Percentiles rank a stretch among this genome's conserved stretches.
Evolutionary conservation across 2,797 vertebrate genomes (phyloP).

Genomic region (Periparus ater): DNA sequence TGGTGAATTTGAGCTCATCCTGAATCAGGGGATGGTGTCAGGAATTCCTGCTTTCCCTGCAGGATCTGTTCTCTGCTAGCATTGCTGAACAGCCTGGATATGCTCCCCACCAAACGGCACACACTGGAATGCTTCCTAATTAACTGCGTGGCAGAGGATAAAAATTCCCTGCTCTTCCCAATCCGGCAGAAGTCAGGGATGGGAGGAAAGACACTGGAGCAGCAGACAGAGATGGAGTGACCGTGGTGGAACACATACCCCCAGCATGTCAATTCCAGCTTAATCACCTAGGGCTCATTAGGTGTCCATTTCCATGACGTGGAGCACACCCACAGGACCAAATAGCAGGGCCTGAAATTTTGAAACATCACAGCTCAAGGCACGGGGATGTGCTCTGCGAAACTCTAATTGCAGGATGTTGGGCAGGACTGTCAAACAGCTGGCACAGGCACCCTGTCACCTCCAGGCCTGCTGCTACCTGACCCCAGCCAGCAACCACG

Average conservation of each 20-base stretch:
- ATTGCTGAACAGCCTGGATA: not conserved
- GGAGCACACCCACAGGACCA: not conserved
- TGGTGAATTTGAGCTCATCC: not conserved
- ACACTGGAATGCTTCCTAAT: slow-evolving; percentile 12
- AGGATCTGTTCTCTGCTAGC: not conserved
- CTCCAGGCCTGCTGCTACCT: slow-evolving; percentile 19
- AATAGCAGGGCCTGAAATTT: not conserved
- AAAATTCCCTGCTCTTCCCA: not conserved
- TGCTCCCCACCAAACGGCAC: not conserved
- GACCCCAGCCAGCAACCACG: not conserved
- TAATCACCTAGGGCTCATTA: not conserved
- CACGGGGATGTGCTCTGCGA: not conserved
- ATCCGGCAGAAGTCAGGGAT: not conserved
- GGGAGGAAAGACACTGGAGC: not conserved
- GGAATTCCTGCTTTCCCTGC: not conserved
- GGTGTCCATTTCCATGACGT: not conserved
- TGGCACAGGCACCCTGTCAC: slow-evolving; percentile 8
- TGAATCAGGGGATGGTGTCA: not conserved
- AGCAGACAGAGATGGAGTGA: not conserved
- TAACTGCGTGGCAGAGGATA: slow-evolving; percentile 3
- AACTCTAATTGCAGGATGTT: slow-evolving; percentile 3
- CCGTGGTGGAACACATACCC: fast-evolving
- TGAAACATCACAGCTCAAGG: slow-evolving; percentile 19
- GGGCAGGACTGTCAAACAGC: slow-evolving; percentile 27
- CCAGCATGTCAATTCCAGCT: not conserved